Evolutionary conservation across 2,888 invertebrate genomes (phyloP), one percentile per base, ranked within the genome.

Genomic region (Noctua pronuba): DNA sequence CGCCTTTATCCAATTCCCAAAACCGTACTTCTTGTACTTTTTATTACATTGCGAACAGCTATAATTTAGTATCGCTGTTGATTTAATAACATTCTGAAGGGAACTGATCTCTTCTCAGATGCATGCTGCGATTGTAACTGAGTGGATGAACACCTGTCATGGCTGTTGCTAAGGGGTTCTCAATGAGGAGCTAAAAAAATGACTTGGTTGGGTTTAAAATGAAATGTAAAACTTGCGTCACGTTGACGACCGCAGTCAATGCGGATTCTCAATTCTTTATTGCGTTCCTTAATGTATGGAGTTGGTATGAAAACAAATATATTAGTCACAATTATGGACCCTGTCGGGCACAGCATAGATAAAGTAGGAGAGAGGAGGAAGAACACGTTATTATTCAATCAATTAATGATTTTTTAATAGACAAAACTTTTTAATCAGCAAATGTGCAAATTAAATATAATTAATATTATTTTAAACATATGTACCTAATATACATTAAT

Each of bases 21-120:
- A 88, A 87, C 31, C 24, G 24, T 66, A 52, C 8, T 13, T 86
- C 74, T 82, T 87, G 21, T 84, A 80, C 74, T 86, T 87, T 82
- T 87, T 88, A 35, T 35, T 35, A 78, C 73, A 81, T 82, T 79
- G 70, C 67, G 35, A 46, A 46, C 75, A 46, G 66, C 75, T 35
- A 58, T 84, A 86, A 84, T 79, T 86, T 76, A 83, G 60, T 69
- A 31, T 55, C 58, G 67, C 31, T 38, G 65, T 64, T 77, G 65
- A 60, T 82, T 77, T 74, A 58, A 77, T 71, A 66, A 69, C 18
- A 58, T 73, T 73, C 35, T 72, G 68, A 64, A 85, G 60, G n/a
- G 31, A 72, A n/a, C 60, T 62, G 77, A 80, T 80, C 38, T 21
- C 52, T 72, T 65, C 55, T n/a, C 35, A 35, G 83, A 75, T 73